phyloP scores from a whole-genome alignment of 2,113 vertebrate species.

The Microcebus tavaratra region DNA sequence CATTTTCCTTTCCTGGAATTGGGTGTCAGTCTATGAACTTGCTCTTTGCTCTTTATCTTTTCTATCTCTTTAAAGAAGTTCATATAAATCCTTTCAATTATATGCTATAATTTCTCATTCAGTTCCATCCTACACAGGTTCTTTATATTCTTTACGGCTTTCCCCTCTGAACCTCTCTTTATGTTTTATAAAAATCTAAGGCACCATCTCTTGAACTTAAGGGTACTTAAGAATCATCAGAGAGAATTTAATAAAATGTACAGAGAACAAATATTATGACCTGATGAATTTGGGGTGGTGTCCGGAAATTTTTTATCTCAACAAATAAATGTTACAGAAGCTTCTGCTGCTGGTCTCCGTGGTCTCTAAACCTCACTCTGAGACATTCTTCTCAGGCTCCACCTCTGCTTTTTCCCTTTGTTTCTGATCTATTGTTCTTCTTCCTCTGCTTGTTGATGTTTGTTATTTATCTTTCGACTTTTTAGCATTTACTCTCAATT shows the following conservation, averaged over 20 bases:
- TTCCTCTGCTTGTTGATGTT: not conserved
- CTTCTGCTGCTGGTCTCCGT: not conserved
- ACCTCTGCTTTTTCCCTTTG: not conserved
- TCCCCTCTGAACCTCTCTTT: constrained; percentile 27
- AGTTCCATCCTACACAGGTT: not conserved
- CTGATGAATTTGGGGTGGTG: not conserved
- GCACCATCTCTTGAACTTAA: not conserved
- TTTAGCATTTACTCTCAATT: not conserved
- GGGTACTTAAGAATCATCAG: not conserved
- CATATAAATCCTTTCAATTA: not conserved
- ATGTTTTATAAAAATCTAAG: constrained; percentile 49
- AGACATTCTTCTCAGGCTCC: not conserved
- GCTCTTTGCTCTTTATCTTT: constrained; percentile 24
- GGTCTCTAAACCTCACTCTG: not conserved
- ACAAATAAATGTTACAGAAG: not conserved
- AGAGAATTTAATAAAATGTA: not conserved
- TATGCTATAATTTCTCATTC: not conserved
- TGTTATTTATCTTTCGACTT: constrained; percentile 11
- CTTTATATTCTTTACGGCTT: not conserved
- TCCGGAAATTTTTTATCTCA: not conserved
- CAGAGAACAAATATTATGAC: not conserved
- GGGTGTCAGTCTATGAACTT: not conserved
- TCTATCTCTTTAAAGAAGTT: constrained; percentile 45
- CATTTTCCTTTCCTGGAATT: constrained; percentile 37
- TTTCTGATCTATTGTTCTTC: not conserved